These are phyloP conservation scores for Enteromius fasciolatus DNA, from an alignment of 2,797 vertebrate species.

Conservation along the genomic window DNA sequence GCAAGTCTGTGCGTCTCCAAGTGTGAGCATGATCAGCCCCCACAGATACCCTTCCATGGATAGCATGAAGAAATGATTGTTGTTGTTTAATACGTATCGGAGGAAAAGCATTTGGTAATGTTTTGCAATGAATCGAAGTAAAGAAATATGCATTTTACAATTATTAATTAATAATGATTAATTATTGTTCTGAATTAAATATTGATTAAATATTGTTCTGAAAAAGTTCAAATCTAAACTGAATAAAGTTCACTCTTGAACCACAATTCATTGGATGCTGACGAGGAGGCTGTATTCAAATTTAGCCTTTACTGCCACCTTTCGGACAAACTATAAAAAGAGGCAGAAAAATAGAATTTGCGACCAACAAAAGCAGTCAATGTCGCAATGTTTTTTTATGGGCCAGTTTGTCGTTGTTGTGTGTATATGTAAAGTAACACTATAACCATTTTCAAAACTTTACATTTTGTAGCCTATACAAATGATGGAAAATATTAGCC, in stretches of 20 bases:
- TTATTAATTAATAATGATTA: neutral
- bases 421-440: neutral
- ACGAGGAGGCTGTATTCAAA: neutral
- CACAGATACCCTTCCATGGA: neutral
- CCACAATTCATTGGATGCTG: neutral
- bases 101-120: neutral
- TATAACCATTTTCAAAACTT: neutral
- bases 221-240: neutral
- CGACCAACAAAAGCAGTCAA: neutral
- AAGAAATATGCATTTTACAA: neutral
- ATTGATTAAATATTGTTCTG: no score
- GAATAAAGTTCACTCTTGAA: neutral
- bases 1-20: neutral
- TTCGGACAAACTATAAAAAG: neutral
- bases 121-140: neutral
- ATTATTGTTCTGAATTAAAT: no score
- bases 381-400: no score
- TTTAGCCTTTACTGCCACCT: constrained; percentile 26
- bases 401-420: no score
- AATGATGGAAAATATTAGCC: neutral
- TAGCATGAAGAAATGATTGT: neutral
- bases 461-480: no score
- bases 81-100: neutral
- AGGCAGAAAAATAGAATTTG: neutral
- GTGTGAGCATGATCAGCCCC: neutral